These are phyloP conservation scores for Brachyhypopomus occidentalis DNA, from an alignment of 2,113 vertebrate species.

Conservation along the genomic window DNA sequence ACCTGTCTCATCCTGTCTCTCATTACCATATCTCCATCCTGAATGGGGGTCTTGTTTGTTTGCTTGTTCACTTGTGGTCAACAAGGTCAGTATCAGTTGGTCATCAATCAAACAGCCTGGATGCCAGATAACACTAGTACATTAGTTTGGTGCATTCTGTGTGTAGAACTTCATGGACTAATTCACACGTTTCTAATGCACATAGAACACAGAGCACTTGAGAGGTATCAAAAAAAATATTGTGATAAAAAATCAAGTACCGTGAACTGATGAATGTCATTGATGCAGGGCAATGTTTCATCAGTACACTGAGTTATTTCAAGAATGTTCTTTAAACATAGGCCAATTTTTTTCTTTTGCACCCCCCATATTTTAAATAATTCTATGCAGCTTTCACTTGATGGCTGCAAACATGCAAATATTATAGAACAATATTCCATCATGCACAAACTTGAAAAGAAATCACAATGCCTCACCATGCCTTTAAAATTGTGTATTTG, in stretches of 20 bases:
- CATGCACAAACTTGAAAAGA: background rate
- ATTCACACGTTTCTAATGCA: too few relatives aligned
- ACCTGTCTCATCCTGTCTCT: constrained; percentile 15
- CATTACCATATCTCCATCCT: constrained; percentile 29
- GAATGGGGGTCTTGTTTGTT: constrained; percentile 13
- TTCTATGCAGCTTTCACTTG: constrained; percentile 23
- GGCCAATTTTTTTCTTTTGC: background rate
- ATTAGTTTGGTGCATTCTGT: too few relatives aligned
- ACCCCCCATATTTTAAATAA: constrained; percentile 5
- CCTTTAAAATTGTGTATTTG: constrained; percentile 4
- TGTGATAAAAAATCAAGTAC: background rate
- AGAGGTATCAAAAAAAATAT: too few relatives aligned
- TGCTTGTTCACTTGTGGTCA: background rate
- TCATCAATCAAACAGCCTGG: too few relatives aligned
- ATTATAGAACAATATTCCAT: too few relatives aligned
- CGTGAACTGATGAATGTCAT: background rate
- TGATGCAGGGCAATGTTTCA: background rate
- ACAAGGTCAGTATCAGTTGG: background rate
- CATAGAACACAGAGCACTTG: too few relatives aligned
- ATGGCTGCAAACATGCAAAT: constrained; percentile 18
- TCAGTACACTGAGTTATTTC: background rate
- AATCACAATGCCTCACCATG: background rate
- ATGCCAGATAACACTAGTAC: too few relatives aligned
- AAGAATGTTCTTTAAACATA: background rate
- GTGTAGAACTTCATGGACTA: too few relatives aligned